Conservation (phyloP, 1,140 invertebrate genomes). For the Dufourea novaeangliae region DNA sequence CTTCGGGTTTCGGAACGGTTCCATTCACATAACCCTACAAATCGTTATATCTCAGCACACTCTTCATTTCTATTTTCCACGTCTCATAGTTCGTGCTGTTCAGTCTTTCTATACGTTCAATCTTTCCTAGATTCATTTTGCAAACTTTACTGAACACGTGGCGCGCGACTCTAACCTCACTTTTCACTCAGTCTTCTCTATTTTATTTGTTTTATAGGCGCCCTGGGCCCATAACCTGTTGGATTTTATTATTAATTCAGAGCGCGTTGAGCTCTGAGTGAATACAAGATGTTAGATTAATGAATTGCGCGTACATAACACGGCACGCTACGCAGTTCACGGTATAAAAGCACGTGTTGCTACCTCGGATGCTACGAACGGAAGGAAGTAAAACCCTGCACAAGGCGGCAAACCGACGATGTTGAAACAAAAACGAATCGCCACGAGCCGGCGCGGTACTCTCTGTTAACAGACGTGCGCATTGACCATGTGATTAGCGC, state of each 20-base stretch:
- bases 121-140: background rate
- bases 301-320: too few species aligned
- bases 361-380: too few species aligned
- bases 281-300: too few species aligned
- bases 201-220: background rate
- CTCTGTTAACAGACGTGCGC: too few species aligned
- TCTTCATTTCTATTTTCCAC: slow-evolving; percentile 37
- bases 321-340: too few species aligned
- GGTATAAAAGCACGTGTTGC: too few species aligned
- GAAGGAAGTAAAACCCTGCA: too few species aligned
- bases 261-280: background rate
- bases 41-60: slow-evolving; percentile 5
- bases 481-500: too few species aligned
- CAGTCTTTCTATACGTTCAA: slow-evolving; percentile 15
- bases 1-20: background rate
- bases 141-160: background rate
- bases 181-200: background rate
- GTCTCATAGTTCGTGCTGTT: slow-evolving; percentile 13
- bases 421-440: too few species aligned
- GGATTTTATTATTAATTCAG: too few species aligned
- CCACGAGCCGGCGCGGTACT: too few species aligned
- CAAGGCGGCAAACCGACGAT: too few species aligned
- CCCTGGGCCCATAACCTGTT: slow-evolving; percentile 36
- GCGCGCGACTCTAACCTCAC: background rate
- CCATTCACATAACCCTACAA: slow-evolving; percentile 18